A percentile compares a stretch with the other conserved stretches of the same genome.
Evolutionary conservation across 1,140 invertebrate species (phyloP).

Genomic region (Episyrphus balteatus): DNA sequence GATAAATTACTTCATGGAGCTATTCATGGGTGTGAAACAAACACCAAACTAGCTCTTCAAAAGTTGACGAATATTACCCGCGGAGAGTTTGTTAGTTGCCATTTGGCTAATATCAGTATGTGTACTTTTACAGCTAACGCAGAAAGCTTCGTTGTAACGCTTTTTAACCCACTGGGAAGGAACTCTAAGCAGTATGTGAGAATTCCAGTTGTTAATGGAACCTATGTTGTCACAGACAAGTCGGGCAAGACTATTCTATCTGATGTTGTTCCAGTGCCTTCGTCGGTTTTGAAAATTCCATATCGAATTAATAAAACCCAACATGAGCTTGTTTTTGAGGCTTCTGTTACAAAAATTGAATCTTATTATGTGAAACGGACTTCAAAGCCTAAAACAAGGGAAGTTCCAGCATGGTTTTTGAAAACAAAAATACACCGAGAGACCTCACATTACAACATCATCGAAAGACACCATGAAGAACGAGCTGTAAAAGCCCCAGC

Average conservation of each 20-base stretch:
- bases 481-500: neutral
- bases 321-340: slow-evolving; percentile 8
- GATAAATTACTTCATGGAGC: slow-evolving; percentile 46
- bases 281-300: slow-evolving; percentile 1
- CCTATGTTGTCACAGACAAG: slow-evolving; percentile 52
- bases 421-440: too few species aligned
- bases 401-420: neutral
- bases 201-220: slow-evolving; percentile 51
- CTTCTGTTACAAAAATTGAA: slow-evolving; percentile 5
- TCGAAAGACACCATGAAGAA: too few species aligned
- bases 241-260: slow-evolving; percentile 24
- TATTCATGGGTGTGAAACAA: slow-evolving; percentile 16
- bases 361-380: slow-evolving; percentile 24
- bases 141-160: slow-evolving; percentile 50
- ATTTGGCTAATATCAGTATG: slow-evolving; percentile 51
- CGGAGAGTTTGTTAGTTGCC: slow-evolving; percentile 44
- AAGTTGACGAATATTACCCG: slow-evolving; percentile 6
- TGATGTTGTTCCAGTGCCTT: slow-evolving; percentile 6
- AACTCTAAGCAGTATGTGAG: slow-evolving; percentile 51
- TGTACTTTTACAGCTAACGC: slow-evolving; percentile 51
- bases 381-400: slow-evolving; percentile 11
- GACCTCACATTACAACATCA: too few species aligned
- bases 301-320: neutral
- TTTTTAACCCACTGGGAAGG: slow-evolving; percentile 75
- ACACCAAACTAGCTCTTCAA: slow-evolving; percentile 2